Base-by-base conservation (phyloP, 2,797 vertebrate genomes). In the Gadopsis marmoratus region DNA sequence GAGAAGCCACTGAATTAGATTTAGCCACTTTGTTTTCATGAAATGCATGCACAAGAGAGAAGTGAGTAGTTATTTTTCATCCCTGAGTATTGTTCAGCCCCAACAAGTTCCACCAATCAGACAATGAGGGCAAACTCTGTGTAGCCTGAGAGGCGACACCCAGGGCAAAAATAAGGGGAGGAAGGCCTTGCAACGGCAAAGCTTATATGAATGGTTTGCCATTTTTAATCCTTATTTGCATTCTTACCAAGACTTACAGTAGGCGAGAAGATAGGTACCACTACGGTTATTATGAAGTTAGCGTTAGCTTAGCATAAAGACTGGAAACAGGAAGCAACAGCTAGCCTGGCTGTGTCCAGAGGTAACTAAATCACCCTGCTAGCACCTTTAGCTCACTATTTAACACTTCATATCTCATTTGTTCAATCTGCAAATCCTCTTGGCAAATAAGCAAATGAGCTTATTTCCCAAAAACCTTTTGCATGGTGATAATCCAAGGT, bases 1-100 rank as follows among this genome's bases (percentile, higher is more conserved):
- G 60, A 76, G 71, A 58, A 84, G 72, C 62, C 35, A 48, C 60
- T 84, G 65, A 71, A 76, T 68, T 66, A 73, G 53, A 79, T 82
- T 78, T 12, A 84, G 72, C 62, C 35, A 48, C 60, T 84, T 26
- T 26, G 26, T 26, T 26, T 26, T 26, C 26, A 26, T 26, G 26
- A 26, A 26, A 26, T 54, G 12, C 26, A 14, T 13, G 53, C 26
- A 54, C 2, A 2, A 54, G 3, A 14, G 13, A 23, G 6, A 16
- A 26, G 26, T 1, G 26, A 26, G 26, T 26, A 26, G 58, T 39
- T 3, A 21, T 39, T 48, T 50, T 50, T 50, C 48, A n/a, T 19
- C 41, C 3, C 59, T 43, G 8, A 29, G 16, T 64, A 29, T 16
- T 1, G 0, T 26, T 3, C 13, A 41, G 23, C 5, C 16, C 16